Conservation (phyloP, 2,888 invertebrate genomes). For the Synergus laeviventris region DNA sequence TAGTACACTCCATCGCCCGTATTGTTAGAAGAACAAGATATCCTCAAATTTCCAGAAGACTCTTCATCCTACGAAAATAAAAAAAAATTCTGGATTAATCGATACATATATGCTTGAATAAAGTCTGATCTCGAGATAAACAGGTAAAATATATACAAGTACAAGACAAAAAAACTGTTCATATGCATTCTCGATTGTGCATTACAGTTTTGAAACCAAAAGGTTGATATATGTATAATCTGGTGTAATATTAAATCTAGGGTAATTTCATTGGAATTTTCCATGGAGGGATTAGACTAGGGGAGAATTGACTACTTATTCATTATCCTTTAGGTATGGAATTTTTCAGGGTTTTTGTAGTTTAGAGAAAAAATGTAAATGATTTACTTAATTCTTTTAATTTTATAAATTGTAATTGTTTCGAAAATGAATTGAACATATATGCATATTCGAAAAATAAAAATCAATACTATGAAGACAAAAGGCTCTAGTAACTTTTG, state of each 20-base stretch:
- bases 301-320: neutral
- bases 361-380: neutral
- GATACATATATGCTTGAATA: neutral
- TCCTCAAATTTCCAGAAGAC: slow-evolving; percentile 44
- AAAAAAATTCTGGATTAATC: neutral
- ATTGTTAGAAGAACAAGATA: slow-evolving; percentile 3
- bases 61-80: slow-evolving; percentile 12
- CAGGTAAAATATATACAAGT: neutral
- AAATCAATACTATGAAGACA: neutral
- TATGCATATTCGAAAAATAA: neutral
- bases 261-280: neutral
- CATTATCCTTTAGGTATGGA: neutral
- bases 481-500: neutral
- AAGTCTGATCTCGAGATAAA: neutral
- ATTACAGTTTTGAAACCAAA: neutral
- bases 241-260: neutral
- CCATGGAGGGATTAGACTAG: neutral
- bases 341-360: neutral
- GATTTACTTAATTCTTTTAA: neutral
- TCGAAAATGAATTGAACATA: neutral
- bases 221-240: neutral
- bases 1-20: slow-evolving; percentile 14
- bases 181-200: neutral
- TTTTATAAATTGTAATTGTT: neutral
- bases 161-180: neutral